Percentiles rank a stretch among this genome's conserved stretches.
Conservation (phyloP, 2,888 invertebrate species). For the Chorisops tibialis region DNA sequence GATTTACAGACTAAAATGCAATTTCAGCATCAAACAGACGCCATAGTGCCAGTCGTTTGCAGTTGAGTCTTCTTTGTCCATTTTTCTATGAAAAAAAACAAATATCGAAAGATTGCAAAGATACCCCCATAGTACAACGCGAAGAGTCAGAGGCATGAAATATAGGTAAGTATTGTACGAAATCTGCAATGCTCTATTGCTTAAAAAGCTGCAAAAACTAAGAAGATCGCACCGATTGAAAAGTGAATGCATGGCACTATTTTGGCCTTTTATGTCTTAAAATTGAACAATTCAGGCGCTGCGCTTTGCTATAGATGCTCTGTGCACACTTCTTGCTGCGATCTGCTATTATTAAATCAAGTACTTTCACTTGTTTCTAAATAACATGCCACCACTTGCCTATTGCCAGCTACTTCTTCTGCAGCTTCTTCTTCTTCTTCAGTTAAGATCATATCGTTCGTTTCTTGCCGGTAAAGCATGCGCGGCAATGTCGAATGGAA, state of each 20-base stretch:
- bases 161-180: too few relatives aligned
- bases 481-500: not conserved
- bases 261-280: constrained; percentile 9
- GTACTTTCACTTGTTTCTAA: constrained; percentile 23
- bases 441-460: constrained; percentile 5
- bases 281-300: constrained; percentile 19
- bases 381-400: not conserved
- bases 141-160: too few relatives aligned
- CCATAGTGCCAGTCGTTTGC: too few relatives aligned
- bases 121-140: too few relatives aligned
- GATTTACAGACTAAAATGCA: too few relatives aligned
- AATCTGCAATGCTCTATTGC: constrained; percentile 5
- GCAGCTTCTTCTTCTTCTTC: constrained; percentile 3
- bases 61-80: too few relatives aligned
- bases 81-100: too few relatives aligned
- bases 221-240: constrained; percentile 4
- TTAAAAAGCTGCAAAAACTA: not conserved
- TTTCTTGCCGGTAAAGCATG: not conserved
- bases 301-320: not conserved
- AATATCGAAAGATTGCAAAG: too few relatives aligned
- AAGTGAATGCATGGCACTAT: constrained; percentile 13
- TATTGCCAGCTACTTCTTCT: not conserved
- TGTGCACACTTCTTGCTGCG: constrained; percentile 16
- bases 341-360: constrained; percentile 25
- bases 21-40: too few relatives aligned